Evolutionary conservation across 2,797 vertebrate genomes (phyloP).

Genomic region (Amblyopsis hoosieri): DNA sequence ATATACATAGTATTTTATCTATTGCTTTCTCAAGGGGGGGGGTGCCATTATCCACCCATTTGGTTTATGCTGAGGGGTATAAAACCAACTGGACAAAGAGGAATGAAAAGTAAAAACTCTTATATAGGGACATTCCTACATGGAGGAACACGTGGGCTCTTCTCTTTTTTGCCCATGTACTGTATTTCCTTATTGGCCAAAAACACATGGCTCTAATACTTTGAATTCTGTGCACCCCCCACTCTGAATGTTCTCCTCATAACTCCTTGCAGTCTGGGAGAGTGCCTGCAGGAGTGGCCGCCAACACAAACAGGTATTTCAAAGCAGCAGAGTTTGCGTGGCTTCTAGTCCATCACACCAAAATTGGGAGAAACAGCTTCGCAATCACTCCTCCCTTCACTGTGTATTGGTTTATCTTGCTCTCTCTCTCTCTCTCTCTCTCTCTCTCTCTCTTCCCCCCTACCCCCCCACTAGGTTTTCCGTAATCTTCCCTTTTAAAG

Average conservation of each 20-base stretch:
- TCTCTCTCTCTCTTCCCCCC: constrained; percentile 11
- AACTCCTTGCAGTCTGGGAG: constrained; percentile 57
- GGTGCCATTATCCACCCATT: too few species aligned
- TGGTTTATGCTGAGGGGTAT: constrained; percentile 21
- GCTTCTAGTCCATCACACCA: constrained; percentile 81
- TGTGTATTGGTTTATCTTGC: neutral
- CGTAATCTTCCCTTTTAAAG: constrained; percentile 74
- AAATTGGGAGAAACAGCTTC: constrained; percentile 83
- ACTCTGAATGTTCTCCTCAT: constrained; percentile 63
- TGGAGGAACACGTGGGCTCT: constrained; percentile 37
- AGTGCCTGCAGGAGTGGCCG: constrained; percentile 35
- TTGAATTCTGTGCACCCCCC: constrained; percentile 52
- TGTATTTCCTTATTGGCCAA: constrained; percentile 60
- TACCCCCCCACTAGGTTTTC: constrained; percentile 45
- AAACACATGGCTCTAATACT: constrained; percentile 53
- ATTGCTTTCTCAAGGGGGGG: too few species aligned
- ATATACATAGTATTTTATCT: too few species aligned
- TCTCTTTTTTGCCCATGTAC: constrained; percentile 24
- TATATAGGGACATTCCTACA: constrained; percentile 56
- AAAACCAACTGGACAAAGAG: constrained; percentile 30
- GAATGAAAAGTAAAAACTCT: constrained; percentile 36
- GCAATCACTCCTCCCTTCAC: constrained; percentile 47
- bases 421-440: constrained; percentile 2
- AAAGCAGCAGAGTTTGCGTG: constrained; percentile 64
- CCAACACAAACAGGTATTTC: constrained; percentile 80